phyloP scores from a whole-genome alignment of 2,113 vertebrate genomes.

The Daphoenositta chrysoptera region DNA sequence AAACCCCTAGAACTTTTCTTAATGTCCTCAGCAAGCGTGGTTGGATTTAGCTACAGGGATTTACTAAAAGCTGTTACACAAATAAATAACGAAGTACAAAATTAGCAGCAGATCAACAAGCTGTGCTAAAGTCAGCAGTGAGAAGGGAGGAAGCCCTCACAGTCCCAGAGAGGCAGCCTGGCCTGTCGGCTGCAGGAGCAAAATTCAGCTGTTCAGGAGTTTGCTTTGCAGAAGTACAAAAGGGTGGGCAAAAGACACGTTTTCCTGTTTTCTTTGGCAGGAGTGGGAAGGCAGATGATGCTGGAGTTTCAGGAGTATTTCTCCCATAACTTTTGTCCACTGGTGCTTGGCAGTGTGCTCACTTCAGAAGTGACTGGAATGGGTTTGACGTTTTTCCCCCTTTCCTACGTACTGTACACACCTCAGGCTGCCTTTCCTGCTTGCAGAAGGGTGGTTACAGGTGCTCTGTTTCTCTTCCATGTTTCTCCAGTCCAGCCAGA shows the following conservation, averaged over 20 bases:
- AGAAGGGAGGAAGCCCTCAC: background rate
- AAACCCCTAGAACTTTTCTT: background rate
- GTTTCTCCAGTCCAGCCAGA: background rate
- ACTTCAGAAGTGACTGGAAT: background rate
- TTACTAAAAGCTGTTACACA: slow-evolving; percentile 42
- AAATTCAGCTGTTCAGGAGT: background rate
- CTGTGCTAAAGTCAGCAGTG: background rate
- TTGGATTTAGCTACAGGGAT: background rate
- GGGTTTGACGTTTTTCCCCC: background rate
- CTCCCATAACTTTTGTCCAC: background rate
- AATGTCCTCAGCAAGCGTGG: background rate
- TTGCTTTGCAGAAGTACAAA: background rate
- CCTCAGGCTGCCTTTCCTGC: background rate
- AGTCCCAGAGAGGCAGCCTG: background rate
- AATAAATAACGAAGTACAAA: background rate
- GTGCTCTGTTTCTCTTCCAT: background rate
- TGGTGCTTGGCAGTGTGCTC: background rate
- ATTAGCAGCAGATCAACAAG: slow-evolving; percentile 42
- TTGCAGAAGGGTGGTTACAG: background rate
- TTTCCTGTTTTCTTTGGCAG: slow-evolving; percentile 17
- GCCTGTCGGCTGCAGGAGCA: background rate
- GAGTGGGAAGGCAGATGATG: background rate
- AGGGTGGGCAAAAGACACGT: background rate
- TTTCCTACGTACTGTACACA: background rate
- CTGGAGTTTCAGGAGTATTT: background rate